Base-by-base conservation (phyloP, 2,888 invertebrate species). In the Zygothrica quintamaculata region DNA sequence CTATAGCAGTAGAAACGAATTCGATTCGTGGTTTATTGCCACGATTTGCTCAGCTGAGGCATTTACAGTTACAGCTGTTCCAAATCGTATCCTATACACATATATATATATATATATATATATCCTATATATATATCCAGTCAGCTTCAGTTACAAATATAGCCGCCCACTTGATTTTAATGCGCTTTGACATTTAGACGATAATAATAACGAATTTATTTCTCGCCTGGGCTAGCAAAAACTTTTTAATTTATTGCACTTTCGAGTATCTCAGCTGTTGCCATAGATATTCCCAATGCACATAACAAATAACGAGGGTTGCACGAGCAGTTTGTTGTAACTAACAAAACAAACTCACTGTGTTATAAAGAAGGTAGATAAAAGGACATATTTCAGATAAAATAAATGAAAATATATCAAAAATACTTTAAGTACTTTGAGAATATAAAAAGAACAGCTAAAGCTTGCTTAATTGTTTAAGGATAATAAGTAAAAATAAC, bases 21-120 rank as follows among this genome's bases (percentile, higher is more conserved):
- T 84, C 78, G 80, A 79, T 79, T 79, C 72, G 79, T 84, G 79
- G 79, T 79, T 79, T 84, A 79, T 79, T 77, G 80, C 79, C 74
- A 74, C 84, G 80, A 84, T 84, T 84, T 80, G 79, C 80, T 79
- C 84, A 79, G 79, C 79, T 79, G 79, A 64, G 67, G 73, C 76
- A 65, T 70, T 66, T 71, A 62, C 53, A 67, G 72, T 59, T 59
- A 75, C 72, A 75, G 57, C 69, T 75, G 71, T 59, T 67, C 37
- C 16, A 48, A 58, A 51, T 58, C 64, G 25, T 47, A 26, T n/a
- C 40, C 58, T 40, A 39, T n/a, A n/a, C n/a, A n/a, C n/a, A n/a
- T n/a, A n/a, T n/a, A n/a, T n/a, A n/a, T n/a, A n/a, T n/a, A n/a
- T n/a, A n/a, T n/a, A n/a, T n/a, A n/a, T n/a, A n/a, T n/a, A n/a